Conservation (phyloP, 2,113 vertebrate species). For the Cyprinodon tularosa region DNA sequence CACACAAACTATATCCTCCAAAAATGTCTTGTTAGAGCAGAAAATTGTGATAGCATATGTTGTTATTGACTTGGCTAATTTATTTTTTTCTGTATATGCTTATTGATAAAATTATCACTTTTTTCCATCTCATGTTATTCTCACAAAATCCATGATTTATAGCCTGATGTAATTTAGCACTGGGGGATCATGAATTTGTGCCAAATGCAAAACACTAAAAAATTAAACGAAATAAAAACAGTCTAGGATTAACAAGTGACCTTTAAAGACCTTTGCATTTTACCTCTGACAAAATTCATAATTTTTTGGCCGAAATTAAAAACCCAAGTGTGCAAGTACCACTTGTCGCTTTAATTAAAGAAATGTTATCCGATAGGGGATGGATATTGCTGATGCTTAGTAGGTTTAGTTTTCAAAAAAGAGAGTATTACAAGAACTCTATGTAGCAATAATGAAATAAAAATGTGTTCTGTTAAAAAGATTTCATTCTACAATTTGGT, state of each 20-base stretch:
- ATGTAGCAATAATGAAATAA: too few species aligned
- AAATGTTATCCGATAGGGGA: not conserved
- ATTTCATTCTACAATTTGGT: not conserved
- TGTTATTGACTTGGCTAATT: slow-evolving; percentile 42
- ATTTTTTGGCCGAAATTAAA: not conserved
- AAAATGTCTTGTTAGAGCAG: slow-evolving; percentile 29
- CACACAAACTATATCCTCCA: slow-evolving; percentile 11
- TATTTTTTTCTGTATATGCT: slow-evolving; percentile 15
- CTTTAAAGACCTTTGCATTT: slow-evolving; percentile 2
- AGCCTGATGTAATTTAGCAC: not conserved
- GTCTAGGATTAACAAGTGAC: not conserved
- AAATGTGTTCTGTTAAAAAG: not conserved
- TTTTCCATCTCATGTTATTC: slow-evolving; percentile 26
- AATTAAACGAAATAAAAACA: not conserved
- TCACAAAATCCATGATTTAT: slow-evolving; percentile 3
- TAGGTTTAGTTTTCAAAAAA: not conserved
- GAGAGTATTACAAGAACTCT: not conserved
- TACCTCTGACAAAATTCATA: not conserved
- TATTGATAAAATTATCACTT: slow-evolving; percentile 20
- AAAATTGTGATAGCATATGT: slow-evolving; percentile 9
- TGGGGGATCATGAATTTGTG: not conserved
- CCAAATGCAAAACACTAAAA: not conserved
- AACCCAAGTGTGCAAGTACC: not conserved
- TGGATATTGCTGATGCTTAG: not conserved
- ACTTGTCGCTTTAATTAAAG: not conserved